These are phyloP conservation scores for Pangasius macronema DNA, from an alignment of 2,797 vertebrate genomes.

Conservation along the genomic window DNA sequence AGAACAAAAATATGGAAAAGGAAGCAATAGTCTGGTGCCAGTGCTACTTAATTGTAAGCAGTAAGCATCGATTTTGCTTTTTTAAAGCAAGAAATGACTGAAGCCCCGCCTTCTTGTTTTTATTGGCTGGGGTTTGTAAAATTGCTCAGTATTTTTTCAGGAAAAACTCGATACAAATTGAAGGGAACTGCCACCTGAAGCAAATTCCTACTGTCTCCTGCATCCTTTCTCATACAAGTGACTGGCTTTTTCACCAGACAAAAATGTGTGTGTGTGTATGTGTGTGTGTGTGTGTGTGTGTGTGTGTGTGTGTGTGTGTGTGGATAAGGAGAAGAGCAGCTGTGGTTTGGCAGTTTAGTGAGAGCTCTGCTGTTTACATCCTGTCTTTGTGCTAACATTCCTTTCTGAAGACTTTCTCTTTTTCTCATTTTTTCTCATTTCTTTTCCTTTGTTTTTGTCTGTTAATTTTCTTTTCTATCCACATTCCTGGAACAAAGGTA, in stretches of 20 bases:
- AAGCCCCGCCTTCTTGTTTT: not conserved
- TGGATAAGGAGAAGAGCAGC: conserved; percentile 22
- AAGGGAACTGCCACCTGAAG: conserved; percentile 5
- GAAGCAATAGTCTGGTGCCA: not conserved
- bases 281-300: conserved; percentile 27
- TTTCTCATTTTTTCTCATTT: not conserved
- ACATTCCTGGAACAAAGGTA: not conserved
- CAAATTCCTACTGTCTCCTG: not conserved
- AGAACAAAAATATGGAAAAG: not conserved
- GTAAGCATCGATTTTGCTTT: not conserved
- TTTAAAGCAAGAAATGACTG: not conserved
- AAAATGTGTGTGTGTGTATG: conserved; percentile 15
- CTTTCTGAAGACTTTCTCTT: conserved; percentile 27
- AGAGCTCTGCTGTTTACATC: conserved; percentile 48
- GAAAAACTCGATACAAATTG: not conserved
- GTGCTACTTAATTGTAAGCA: not conserved
- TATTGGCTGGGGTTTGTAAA: not conserved
- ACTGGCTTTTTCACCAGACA: not conserved
- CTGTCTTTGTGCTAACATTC: conserved; percentile 47
- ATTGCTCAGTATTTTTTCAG: not conserved
- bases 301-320: conserved; percentile 29
- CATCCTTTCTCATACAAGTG: not conserved
- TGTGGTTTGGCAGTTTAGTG: conserved; percentile 39
- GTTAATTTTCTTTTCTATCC: not conserved
- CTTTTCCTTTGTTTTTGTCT: not conserved